Evolutionary conservation across 1,140 invertebrate genomes (phyloP).

Genomic region (Maniola jurtina): DNA sequence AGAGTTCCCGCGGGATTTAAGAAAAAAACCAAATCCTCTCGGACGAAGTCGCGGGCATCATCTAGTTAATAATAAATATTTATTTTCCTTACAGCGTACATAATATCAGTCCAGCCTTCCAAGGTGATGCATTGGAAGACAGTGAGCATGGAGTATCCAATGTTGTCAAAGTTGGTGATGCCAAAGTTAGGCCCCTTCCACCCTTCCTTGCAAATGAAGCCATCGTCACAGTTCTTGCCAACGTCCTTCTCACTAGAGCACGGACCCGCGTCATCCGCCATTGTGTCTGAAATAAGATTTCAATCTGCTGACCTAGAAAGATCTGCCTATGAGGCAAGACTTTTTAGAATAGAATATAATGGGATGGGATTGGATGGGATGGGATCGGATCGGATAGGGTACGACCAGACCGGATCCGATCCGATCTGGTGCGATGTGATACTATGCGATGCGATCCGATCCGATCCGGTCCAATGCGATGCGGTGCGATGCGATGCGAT

Average conservation of each 20-base stretch:
- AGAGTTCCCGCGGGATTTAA: no score
- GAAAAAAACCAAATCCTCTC: no score
- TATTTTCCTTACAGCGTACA: slow-evolving; percentile 90
- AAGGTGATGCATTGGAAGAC: slow-evolving; percentile 99
- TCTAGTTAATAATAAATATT: slow-evolving; percentile 1
- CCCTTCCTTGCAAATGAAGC: slow-evolving; percentile 81
- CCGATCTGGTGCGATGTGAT: no score
- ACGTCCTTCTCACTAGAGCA: slow-evolving; percentile 82
- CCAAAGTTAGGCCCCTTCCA: slow-evolving; percentile 97
- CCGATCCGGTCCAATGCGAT: no score
- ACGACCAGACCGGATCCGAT: no score
- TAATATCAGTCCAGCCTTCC: slow-evolving; percentile 98
- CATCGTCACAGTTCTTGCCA: slow-evolving; percentile 84
- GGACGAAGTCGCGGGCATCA: neutral
- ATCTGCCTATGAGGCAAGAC: neutral
- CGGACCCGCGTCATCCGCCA: slow-evolving; percentile 87
- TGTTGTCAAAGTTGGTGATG: slow-evolving; percentile 99
- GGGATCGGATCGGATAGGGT: no score
- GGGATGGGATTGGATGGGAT: no score
- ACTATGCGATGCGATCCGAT: no score
- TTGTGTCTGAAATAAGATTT: slow-evolving; percentile 46
- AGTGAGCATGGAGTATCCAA: slow-evolving; percentile 98
- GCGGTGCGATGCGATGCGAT: no score
- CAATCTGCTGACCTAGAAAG: no score
- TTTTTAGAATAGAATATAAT: neutral